Evolutionary conservation across 2,113 vertebrate species (phyloP).

Genomic region (Brachionichthys hirsutus): DNA sequence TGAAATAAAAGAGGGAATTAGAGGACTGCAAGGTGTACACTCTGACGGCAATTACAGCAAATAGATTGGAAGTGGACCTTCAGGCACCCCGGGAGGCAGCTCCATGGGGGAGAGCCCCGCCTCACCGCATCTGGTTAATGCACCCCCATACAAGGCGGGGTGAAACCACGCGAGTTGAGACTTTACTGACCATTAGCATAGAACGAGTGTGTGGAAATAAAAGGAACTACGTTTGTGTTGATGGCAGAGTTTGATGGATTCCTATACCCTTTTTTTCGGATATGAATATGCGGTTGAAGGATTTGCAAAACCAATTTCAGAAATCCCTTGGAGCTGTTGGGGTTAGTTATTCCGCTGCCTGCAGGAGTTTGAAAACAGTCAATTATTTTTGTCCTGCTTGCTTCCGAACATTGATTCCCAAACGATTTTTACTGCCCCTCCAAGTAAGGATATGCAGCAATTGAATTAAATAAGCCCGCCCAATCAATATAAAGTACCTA

Average conservation of each 20-base stretch:
- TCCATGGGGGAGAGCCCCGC: constrained; percentile 86
- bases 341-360: constrained; percentile 74
- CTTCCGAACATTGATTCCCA: constrained; percentile 79
- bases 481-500: constrained; percentile 73
- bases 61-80: constrained; percentile 95
- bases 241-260: constrained; percentile 60
- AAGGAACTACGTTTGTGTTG: constrained; percentile 50
- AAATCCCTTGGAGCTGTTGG: constrained; percentile 74
- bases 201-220: constrained; percentile 30
- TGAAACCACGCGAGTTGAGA: constrained; percentile 38
- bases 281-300: constrained; percentile 54
- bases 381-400: constrained; percentile 80
- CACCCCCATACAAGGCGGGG: constrained; percentile 75
- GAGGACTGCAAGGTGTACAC: constrained; percentile 94
- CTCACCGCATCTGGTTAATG: constrained; percentile 88
- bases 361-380: constrained; percentile 79
- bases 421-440: constrained; percentile 73
- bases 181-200: constrained; percentile 51
- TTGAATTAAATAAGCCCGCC: constrained; percentile 76
- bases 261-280: constrained; percentile 59
- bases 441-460: constrained; percentile 75
- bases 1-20: constrained; percentile 98
- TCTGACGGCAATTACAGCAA: constrained; percentile 98
- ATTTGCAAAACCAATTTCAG: constrained; percentile 70
- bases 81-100: constrained; percentile 78